phyloP scores from a whole-genome alignment of 2,888 invertebrate genomes.

The Allacma fusca region DNA sequence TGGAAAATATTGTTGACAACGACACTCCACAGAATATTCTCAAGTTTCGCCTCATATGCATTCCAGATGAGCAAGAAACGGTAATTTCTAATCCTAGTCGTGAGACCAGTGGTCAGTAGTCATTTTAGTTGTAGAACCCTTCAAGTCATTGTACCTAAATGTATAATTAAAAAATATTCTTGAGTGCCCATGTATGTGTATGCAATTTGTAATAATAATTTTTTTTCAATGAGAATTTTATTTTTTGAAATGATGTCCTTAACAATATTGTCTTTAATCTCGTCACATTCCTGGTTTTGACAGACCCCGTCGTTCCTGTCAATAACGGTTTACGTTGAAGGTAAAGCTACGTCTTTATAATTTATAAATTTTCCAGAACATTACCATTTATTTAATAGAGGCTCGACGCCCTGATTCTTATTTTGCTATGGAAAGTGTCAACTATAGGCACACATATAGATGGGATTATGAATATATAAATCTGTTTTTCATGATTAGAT shows the following conservation, averaged over 20 bases:
- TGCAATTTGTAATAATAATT: not conserved
- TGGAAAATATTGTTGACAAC: slow-evolving; percentile 82
- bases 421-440: not conserved
- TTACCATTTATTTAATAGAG: too few species aligned
- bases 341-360: slow-evolving; percentile 65
- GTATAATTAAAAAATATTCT: not conserved
- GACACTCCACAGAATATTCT: slow-evolving; percentile 81
- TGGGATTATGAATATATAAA: not conserved
- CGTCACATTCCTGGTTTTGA: too few species aligned
- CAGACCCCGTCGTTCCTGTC: slow-evolving; percentile 84
- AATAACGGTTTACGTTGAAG: slow-evolving; percentile 87
- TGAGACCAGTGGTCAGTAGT: too few species aligned
- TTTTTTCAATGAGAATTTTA: too few species aligned
- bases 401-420: too few species aligned
- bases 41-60: slow-evolving; percentile 82
- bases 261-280: too few species aligned
- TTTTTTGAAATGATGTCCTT: not conserved
- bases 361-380: too few species aligned
- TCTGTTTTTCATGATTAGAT: slow-evolving; percentile 38
- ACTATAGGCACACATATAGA: not conserved
- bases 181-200: not conserved
- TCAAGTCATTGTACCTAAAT: not conserved
- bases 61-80: slow-evolving; percentile 64
- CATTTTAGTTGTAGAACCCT: not conserved
- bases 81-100: too few species aligned